Percentiles rank a stretch among this genome's conserved stretches.
Conservation (phyloP, 2,797 vertebrate species). For the Myotis findleyi region DNA sequence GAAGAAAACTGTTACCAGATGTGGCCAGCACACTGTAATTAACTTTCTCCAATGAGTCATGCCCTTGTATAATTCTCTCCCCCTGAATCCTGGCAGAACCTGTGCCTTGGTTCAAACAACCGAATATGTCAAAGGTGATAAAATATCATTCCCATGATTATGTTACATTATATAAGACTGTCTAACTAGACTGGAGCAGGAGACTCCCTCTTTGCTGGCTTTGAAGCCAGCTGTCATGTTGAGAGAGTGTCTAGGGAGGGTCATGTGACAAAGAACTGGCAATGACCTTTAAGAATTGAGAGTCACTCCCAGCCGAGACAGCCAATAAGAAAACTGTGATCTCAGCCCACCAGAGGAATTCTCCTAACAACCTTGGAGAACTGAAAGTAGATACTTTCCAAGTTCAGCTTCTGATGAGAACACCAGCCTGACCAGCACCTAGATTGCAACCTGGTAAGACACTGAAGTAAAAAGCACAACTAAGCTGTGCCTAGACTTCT, state of each 20-base stretch:
- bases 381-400: background rate
- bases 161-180: background rate
- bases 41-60: background rate
- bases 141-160: background rate
- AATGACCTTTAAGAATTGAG: background rate
- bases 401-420: background rate
- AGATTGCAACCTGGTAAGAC: background rate
- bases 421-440: too few species aligned
- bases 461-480: background rate
- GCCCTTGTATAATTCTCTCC: background rate
- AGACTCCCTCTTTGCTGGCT: background rate
- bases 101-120: background rate
- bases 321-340: background rate
- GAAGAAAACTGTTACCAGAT: conserved; percentile 13
- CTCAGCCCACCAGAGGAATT: background rate
- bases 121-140: background rate
- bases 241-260: background rate
- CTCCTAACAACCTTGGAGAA: background rate
- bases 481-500: background rate
- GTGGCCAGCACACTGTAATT: background rate
- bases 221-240: background rate
- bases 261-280: background rate
- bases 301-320: background rate
- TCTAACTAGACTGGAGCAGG: background rate
- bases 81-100: background rate